These are phyloP conservation scores for Mungos mungo DNA, from an alignment of 2,113 vertebrate genomes.

Conservation along the genomic window DNA sequence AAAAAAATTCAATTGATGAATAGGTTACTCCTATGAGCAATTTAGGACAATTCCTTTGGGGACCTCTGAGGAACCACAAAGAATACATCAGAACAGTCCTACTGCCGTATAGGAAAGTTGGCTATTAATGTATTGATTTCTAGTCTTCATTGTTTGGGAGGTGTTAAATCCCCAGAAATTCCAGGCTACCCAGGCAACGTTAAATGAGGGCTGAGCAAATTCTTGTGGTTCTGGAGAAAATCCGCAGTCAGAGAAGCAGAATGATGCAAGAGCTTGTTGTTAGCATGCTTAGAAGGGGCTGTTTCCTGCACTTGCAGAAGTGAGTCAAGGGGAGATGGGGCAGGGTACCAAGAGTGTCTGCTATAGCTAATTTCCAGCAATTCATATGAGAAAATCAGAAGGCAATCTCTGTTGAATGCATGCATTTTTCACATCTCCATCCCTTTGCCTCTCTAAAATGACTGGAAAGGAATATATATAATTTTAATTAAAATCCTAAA, in stretches of 20 bases:
- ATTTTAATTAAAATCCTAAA: background rate
- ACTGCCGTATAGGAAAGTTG: background rate
- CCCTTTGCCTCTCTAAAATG: background rate
- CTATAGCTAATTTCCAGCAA: background rate
- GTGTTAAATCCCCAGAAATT: background rate
- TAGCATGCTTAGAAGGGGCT: background rate
- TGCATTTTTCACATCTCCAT: background rate
- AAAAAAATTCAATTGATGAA: background rate
- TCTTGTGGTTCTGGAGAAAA: background rate
- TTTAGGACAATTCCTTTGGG: background rate
- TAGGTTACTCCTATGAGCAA: background rate
- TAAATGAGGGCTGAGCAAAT: background rate
- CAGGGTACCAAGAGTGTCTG: background rate
- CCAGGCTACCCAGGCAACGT: background rate
- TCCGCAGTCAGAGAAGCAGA: background rate
- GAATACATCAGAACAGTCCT: background rate
- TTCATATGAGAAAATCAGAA: background rate
- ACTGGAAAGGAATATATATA: background rate
- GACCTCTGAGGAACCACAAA: background rate
- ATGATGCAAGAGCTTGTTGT: background rate
- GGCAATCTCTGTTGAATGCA: background rate
- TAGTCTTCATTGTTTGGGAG: background rate
- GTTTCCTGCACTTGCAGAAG: background rate
- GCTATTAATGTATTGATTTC: background rate
- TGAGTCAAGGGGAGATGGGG: rapidly evolving